Conservation (phyloP, 1,140 invertebrate genomes). For the Maconellicoccus hirsutus region DNA sequence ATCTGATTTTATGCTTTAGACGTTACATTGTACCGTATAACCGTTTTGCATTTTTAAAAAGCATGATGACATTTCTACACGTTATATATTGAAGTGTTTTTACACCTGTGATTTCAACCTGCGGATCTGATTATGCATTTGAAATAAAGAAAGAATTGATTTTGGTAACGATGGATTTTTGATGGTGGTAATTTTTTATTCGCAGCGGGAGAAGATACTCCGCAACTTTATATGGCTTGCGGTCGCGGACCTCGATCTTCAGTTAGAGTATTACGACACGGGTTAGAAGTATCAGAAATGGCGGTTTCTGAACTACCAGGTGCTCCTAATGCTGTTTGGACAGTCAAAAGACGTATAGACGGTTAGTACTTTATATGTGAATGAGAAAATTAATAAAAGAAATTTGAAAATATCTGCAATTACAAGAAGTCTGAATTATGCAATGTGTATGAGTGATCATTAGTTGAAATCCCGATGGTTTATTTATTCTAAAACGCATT, state of each 20-base stretch:
- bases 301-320: conserved; percentile 97
- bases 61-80: conserved; percentile 4
- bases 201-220: conserved; percentile 92
- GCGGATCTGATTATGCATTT: neutral
- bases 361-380: conserved; percentile 59
- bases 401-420: too few species aligned
- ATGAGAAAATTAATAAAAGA: too few species aligned
- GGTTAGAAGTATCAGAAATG: conserved; percentile 98
- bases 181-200: too few species aligned
- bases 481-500: too few species aligned
- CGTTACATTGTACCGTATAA: too few species aligned
- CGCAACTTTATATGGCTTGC: conserved; percentile 92
- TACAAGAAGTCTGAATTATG: too few species aligned
- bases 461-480: too few species aligned
- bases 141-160: too few species aligned
- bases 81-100: neutral
- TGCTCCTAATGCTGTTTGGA: conserved; percentile 99
- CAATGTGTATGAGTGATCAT: too few species aligned
- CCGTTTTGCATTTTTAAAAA: neutral
- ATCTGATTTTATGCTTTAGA: conserved; percentile 3
- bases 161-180: too few species aligned
- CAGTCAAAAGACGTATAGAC: conserved; percentile 89
- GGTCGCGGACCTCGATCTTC: conserved; percentile 89
- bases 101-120: conserved; percentile 23
- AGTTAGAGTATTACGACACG: conserved; percentile 85